These are phyloP conservation scores for Mamestra configurata DNA, from an alignment of 1,140 invertebrate species.

Conservation along the genomic window DNA sequence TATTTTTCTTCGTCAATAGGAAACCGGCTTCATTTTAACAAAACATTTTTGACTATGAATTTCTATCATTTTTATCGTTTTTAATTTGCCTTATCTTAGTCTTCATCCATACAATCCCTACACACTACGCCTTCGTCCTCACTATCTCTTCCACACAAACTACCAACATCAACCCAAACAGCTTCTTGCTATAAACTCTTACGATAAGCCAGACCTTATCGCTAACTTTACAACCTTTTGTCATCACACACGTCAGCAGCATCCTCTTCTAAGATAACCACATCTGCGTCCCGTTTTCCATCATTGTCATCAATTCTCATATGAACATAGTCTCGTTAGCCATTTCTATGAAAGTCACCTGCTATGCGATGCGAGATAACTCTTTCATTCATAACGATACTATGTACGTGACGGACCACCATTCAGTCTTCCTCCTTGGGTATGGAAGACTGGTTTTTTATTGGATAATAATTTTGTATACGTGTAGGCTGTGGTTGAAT, in stretches of 20 bases:
- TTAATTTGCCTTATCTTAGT: neutral
- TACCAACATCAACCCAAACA: neutral
- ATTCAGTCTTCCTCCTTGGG: constrained; percentile 37
- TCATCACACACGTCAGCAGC: constrained; percentile 34
- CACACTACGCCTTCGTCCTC: neutral
- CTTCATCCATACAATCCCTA: neutral
- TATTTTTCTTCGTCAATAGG: no score
- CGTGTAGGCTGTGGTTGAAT: constrained; percentile 34
- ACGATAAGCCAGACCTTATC: constrained; percentile 29
- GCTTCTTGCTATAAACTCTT: neutral
- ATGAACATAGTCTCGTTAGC: constrained; percentile 60
- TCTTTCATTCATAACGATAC: constrained; percentile 78
- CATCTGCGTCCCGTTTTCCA: constrained; percentile 27
- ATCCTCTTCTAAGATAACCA: constrained; percentile 14
- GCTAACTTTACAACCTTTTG: constrained; percentile 35
- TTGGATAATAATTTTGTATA: constrained; percentile 43
- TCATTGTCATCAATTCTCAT: constrained; percentile 22
- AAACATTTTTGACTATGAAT: neutral
- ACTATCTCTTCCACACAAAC: neutral
- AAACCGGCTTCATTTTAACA: no score
- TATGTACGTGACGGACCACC: constrained; percentile 69
- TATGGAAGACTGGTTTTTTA: constrained; percentile 50
- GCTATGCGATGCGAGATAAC: constrained; percentile 76
- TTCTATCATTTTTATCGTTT: neutral
- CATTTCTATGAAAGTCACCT: constrained; percentile 73